Base-by-base conservation (phyloP, 2,113 vertebrate species). In the Hemibates koningsi region DNA sequence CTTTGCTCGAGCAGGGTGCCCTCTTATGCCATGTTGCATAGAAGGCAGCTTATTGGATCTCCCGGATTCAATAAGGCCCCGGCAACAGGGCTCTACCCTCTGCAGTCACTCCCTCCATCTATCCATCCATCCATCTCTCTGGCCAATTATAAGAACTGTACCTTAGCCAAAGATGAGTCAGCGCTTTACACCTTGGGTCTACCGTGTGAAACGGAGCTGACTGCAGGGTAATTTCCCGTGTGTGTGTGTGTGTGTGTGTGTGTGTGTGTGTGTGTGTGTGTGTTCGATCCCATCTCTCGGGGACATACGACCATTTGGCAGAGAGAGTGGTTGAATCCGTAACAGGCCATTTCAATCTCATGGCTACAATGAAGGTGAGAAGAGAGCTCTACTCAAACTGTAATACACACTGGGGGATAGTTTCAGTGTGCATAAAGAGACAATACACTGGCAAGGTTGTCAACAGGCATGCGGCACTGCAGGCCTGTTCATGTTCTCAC, bases 131-230 rank as follows among this genome's bases (percentile, higher is more conserved):
- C 88, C 27, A 83, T 90, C 81, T 89, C 73, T 83, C 50, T 90
- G 86, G 86, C 87, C 59, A 80, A 93, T 94, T 93, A 93, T 86
- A 84, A 89, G 76, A 89, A 57, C 88, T 88, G 86, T 90, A 82
- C 5, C 63, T 63, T 83, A 85, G 92, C 93, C 91, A 95, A 91
- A 79, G 83, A 93, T 94, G 94, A 94, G 89, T 95, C 94, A 95
- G 95, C 95, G 81, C 81, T 94, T 94, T 92, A 86, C 90, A 94
- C 92, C 85, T 86, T 54, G 48, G 90, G 80, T 90, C 88, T 54
- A 43, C 81, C 2, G 45, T 89, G 91, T 91, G 86, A 92, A 94
- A 94, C 89, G 86, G 90, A 93, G 92, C 94, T 92, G 93, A 94
- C 94, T 90, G 87, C 88, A 52, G 92, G 87, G 92, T 91, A 92